Conservation (phyloP, 2,113 vertebrate genomes). For the Meles meles region DNA sequence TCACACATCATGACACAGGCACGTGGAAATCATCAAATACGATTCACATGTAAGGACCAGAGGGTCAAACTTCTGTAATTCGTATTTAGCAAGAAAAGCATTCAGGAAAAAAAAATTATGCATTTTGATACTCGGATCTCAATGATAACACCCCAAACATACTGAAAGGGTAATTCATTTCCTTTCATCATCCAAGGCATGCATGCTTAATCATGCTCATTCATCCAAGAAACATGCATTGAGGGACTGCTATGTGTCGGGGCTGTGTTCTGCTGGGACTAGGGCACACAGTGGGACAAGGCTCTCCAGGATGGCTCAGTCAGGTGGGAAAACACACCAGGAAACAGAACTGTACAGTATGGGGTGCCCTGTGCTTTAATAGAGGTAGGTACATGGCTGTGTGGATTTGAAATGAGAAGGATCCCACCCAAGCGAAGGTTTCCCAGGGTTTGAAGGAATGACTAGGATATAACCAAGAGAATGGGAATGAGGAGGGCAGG, state of each 20-base stretch:
- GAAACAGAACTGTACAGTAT: not conserved
- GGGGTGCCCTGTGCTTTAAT: rapidly evolving
- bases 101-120: not conserved
- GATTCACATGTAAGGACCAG: not conserved
- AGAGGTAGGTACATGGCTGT: not conserved
- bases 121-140: not conserved
- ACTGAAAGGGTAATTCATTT: not conserved
- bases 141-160: not conserved
- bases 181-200: not conserved
- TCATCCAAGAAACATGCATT: not conserved
- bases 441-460: not conserved
- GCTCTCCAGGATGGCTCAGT: not conserved
- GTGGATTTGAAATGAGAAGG: not conserved
- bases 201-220: not conserved
- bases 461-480: not conserved
- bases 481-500: not conserved
- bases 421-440: not conserved
- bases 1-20: not conserved
- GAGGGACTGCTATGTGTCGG: not conserved
- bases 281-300: not conserved
- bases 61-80: not conserved
- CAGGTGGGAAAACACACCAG: not conserved
- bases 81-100: not conserved
- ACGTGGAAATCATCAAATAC: not conserved
- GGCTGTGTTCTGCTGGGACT: not conserved